Conservation (phyloP, 2,113 vertebrate genomes). For the Anhinga rufa region DNA sequence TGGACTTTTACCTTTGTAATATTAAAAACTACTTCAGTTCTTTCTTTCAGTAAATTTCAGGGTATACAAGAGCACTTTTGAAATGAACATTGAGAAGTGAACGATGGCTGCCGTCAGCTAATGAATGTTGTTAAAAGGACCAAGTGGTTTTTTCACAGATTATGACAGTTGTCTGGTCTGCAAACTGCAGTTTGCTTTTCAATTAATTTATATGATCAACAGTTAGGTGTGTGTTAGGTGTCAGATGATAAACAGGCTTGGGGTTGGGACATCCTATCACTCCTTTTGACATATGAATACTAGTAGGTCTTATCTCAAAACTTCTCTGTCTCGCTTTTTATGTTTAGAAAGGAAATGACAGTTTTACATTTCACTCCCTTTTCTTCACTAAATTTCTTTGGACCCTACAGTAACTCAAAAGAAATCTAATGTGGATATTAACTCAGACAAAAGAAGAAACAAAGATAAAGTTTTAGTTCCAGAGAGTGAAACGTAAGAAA, state of each 20-base stretch:
- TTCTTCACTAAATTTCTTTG: not conserved
- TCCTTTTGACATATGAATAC: not conserved
- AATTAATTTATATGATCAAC: not conserved
- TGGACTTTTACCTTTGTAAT: not conserved
- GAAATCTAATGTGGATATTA: not conserved
- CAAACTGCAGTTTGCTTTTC: not conserved
- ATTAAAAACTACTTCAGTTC: not conserved
- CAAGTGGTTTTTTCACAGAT: not conserved
- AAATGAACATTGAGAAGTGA: not conserved
- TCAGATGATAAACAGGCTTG: not conserved
- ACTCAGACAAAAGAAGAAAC: not conserved
- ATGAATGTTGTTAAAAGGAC: not conserved
- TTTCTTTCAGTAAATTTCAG: not conserved
- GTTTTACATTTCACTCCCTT: not conserved
- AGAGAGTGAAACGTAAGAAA: not conserved
- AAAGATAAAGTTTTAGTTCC: not conserved
- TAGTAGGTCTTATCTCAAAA: not conserved
- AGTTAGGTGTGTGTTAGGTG: not conserved
- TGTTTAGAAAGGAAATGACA: not conserved
- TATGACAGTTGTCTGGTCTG: not conserved
- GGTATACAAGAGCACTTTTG: not conserved
- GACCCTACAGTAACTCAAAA: not conserved
- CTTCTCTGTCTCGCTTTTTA: not conserved
- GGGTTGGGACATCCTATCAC: not conserved
- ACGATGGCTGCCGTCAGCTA: not conserved